Percentiles rank a stretch among this genome's conserved stretches.
Conservation (phyloP, 2,797 vertebrate species). For the Thunnus albacares region DNA sequence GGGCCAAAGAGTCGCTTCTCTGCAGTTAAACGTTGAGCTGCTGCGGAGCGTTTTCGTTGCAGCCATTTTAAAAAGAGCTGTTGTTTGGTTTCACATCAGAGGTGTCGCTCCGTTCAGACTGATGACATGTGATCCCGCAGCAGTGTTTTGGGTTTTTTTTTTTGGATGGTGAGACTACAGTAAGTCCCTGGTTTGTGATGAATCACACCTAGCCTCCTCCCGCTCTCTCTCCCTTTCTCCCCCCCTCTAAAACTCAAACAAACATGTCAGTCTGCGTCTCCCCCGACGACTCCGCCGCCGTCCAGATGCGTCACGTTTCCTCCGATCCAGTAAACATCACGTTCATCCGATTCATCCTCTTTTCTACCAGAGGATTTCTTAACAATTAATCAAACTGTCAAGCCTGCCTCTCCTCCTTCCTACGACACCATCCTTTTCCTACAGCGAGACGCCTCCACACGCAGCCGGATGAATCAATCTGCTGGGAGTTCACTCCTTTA, state of each 20-base stretch:
- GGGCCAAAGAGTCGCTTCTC: no score
- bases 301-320: slow-evolving; percentile 53
- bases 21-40: neutral
- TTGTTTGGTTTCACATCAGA: slow-evolving; percentile 15
- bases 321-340: slow-evolving; percentile 52
- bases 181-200: slow-evolving; percentile 33
- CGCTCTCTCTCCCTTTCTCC: neutral
- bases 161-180: slow-evolving; percentile 6
- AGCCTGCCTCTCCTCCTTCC: neutral
- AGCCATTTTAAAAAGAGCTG: neutral
- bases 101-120: slow-evolving; percentile 4
- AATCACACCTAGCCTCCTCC: slow-evolving; percentile 53
- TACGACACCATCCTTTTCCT: slow-evolving; percentile 3
- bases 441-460: neutral
- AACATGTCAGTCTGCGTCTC: slow-evolving; percentile 53
- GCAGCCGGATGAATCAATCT: neutral
- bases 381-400: slow-evolving; percentile 58
- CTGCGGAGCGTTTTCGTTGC: no score
- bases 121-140: slow-evolving; percentile 13
- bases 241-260: slow-evolving; percentile 34
- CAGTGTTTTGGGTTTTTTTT: neutral
- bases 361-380: slow-evolving; percentile 25
- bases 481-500: neutral
- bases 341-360: neutral
- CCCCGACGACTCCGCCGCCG: slow-evolving; percentile 2